Evolutionary conservation across 2,888 invertebrate species (phyloP).

Genomic region (Thera britannica): DNA sequence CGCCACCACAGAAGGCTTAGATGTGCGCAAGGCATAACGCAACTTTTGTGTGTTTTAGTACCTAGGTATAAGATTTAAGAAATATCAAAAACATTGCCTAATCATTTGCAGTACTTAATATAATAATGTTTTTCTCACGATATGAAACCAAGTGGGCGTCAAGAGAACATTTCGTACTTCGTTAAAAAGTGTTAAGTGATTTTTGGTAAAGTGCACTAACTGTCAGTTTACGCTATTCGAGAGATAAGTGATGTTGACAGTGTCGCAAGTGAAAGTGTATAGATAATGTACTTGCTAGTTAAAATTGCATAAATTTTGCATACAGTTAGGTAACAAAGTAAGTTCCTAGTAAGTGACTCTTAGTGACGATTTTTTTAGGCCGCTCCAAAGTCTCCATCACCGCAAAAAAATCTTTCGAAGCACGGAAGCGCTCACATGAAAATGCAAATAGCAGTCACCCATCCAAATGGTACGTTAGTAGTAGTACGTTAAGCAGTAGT

Average conservation of each 20-base stretch:
- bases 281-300: conserved; percentile 17
- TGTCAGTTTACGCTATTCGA: conserved; percentile 33
- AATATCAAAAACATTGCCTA: conserved; percentile 9
- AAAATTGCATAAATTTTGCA: conserved; percentile 25
- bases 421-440: too few relatives aligned
- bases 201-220: conserved; percentile 29
- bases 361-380: too few relatives aligned
- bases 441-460: too few relatives aligned
- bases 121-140: conserved; percentile 24
- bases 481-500: too few relatives aligned
- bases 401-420: too few relatives aligned
- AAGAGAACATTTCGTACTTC: conserved; percentile 17
- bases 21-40: too few relatives aligned
- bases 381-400: too few relatives aligned
- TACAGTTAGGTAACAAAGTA: conserved; percentile 11
- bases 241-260: conserved; percentile 27
- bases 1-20: too few relatives aligned
- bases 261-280: conserved; percentile 35
- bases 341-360: not conserved
- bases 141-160: conserved; percentile 19
- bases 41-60: not conserved
- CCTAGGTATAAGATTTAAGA: not conserved
- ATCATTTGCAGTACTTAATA: conserved; percentile 3
- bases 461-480: too few relatives aligned
- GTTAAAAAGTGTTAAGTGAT: conserved; percentile 31